A percentile compares a stretch with the other conserved stretches of the same genome.
Conservation (phyloP, 2,113 vertebrate species). For the Salvelinus namaycush region DNA sequence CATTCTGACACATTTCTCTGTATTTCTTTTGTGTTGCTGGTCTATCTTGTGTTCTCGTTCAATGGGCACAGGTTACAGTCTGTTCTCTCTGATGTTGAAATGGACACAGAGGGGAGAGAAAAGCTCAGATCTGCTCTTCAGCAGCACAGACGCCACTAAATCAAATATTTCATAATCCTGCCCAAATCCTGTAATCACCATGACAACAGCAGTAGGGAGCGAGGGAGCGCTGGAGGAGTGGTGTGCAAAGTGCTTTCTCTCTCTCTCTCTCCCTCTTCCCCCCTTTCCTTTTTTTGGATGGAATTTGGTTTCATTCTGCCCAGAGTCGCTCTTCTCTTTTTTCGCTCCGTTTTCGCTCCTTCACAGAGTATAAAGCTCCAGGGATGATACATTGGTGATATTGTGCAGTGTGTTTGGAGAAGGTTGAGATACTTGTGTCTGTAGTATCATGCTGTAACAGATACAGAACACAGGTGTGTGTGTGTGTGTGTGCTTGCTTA, state of each 20-base stretch:
- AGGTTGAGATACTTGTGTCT: neutral
- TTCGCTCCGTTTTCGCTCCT: conserved; percentile 1
- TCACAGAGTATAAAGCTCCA: neutral
- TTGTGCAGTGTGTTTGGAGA: neutral
- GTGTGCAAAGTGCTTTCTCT: neutral
- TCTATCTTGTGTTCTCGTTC: conserved; percentile 1
- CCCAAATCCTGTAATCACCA: conserved; percentile 81
- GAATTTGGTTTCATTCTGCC: neutral
- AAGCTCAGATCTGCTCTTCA: conserved; percentile 67
- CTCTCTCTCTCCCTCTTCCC: neutral
- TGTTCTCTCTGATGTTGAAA: conserved; percentile 24
- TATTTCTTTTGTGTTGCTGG: too few relatives aligned
- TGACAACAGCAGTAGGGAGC: conserved; percentile 79
- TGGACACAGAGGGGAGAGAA: conserved; percentile 18
- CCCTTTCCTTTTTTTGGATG: conserved; percentile 11
- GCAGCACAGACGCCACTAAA: conserved; percentile 77
- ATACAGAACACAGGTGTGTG: neutral
- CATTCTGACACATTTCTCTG: too few relatives aligned
- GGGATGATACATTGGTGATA: neutral
- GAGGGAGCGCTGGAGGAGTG: conserved; percentile 56
- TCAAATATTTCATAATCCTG: conserved; percentile 80
- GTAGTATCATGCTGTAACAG: too few relatives aligned
- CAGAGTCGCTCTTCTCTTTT: neutral
- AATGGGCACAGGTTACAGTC: neutral
- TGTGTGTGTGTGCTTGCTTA: neutral